Evolutionary conservation across 2,888 invertebrate genomes (phyloP).

Genomic region (Lycia hirtaria): DNA sequence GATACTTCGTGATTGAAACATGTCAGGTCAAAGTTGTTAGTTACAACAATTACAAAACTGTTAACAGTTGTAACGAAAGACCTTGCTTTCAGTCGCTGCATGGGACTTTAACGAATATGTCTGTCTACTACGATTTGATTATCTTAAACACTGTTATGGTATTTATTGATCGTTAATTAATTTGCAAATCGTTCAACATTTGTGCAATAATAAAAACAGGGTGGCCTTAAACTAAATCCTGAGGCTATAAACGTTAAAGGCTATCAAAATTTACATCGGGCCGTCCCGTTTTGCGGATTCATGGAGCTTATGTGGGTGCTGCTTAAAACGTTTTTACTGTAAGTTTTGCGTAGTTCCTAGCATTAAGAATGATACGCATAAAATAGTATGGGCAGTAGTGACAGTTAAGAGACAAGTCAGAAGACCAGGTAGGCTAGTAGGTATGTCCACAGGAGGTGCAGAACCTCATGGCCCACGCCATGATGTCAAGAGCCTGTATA

Average conservation of each 20-base stretch:
- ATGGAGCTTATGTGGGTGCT: slow-evolving; percentile 74
- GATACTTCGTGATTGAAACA: slow-evolving; percentile 23
- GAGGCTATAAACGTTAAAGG: slow-evolving; percentile 76
- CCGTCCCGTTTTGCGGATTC: slow-evolving; percentile 75
- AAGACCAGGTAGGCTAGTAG: no score
- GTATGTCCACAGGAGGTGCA: no score
- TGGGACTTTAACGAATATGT: slow-evolving; percentile 28
- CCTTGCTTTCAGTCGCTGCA: slow-evolving; percentile 42
- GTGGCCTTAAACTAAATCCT: slow-evolving; percentile 75
- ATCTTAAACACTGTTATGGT: slow-evolving; percentile 48
- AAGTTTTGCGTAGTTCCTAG: slow-evolving; percentile 62
- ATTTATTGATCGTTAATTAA: slow-evolving; percentile 59
- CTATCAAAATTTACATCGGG: slow-evolving; percentile 75
- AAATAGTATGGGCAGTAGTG: slow-evolving; percentile 17
- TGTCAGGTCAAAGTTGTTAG: slow-evolving; percentile 25
- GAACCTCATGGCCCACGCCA: no score
- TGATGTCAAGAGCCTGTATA: no score
- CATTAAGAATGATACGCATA: neutral
- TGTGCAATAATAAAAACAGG: slow-evolving; percentile 64
- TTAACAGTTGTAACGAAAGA: slow-evolving; percentile 26
- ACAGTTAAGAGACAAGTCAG: neutral
- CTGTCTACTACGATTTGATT: slow-evolving; percentile 31
- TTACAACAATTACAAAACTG: slow-evolving; percentile 24
- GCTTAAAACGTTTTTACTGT: slow-evolving; percentile 60
- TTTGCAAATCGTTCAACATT: slow-evolving; percentile 59